Evolutionary conservation across 2,113 vertebrate genomes (phyloP).

Genomic region (Pomatostomus ruficeps): DNA sequence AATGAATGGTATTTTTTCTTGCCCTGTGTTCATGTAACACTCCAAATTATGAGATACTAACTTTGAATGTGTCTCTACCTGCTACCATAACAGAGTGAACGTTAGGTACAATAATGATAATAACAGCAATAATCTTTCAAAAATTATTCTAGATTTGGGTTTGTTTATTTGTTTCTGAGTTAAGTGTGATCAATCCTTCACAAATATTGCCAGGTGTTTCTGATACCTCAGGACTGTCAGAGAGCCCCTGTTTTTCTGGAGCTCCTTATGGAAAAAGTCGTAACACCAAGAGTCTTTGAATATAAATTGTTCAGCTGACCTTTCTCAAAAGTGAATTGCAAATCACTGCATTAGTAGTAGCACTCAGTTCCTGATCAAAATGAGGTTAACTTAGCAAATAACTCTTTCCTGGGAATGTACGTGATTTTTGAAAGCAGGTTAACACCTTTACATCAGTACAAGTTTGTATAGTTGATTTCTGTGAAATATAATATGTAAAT

Average conservation of each 20-base stretch:
- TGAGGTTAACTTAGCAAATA: neutral
- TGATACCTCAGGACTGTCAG: neutral
- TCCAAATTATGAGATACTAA: neutral
- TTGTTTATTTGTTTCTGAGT: neutral
- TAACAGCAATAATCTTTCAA: neutral
- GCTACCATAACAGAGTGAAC: neutral
- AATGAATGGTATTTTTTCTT: neutral
- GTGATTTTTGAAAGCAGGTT: neutral
- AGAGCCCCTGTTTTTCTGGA: neutral
- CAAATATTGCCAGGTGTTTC: neutral
- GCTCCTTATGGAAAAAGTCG: neutral
- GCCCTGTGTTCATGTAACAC: neutral
- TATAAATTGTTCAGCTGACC: constrained; percentile 12
- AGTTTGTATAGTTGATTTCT: neutral
- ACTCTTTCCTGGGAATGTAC: neutral
- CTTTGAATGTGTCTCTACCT: neutral
- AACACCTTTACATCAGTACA: neutral
- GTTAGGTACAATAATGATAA: neutral
- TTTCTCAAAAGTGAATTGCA: neutral
- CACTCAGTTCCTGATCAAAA: neutral
- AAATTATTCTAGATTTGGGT: neutral
- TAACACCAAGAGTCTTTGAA: neutral
- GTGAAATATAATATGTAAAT: neutral
- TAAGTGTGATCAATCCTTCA: neutral
- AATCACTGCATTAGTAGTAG: neutral